Evolutionary conservation across 2,113 vertebrate species (phyloP), one percentile per base, ranked within the genome.

Genomic region (Gopherus evgoodei): DNA sequence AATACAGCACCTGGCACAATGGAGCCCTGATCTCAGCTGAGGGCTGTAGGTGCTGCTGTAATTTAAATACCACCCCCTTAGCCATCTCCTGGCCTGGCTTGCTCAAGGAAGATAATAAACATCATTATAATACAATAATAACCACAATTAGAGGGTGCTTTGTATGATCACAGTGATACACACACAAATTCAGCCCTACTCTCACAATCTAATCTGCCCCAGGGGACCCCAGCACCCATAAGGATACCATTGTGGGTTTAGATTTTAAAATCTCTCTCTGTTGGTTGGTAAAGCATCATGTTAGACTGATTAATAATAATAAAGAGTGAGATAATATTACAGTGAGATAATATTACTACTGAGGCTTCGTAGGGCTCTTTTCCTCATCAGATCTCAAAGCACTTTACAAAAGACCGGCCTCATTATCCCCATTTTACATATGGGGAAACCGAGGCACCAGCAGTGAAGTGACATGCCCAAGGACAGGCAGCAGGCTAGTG

Each of bases 1-100:
- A 49, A 49, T 4, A 5, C 24, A 1, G 57, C 7, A 0, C 11
- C 2, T 62, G 12, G 27, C 1, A 38, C 17, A 9, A n/a, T 11
- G 35, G 35, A 69, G 65, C 65, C 17, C 10, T 29, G 76, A 44
- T 31, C 44, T 81, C 80, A 53, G 76, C 35, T 7, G 87, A 19
- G 31, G 44, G 5, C 75, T 24, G 22, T 80, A 52, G 31, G 44
- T 13, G 44, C 25, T 92, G 31, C 81, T 86, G 12, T 56, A 76
- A 6, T 0, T 0, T 0, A 3, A 25, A 29, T 53, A 27, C 76
- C 47, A 47, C 25, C 8, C 62, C 13, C 85, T 75, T 65, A 31
- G 49, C n/a, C 4, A 13, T 2, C 79, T 54, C 83, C 79, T 0
- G 59, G 24, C 22, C 49, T 56, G 4, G 72, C 72, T 42, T 12